phyloP scores from a whole-genome alignment of 2,888 invertebrate species.

The Aspidapion aeneum region DNA sequence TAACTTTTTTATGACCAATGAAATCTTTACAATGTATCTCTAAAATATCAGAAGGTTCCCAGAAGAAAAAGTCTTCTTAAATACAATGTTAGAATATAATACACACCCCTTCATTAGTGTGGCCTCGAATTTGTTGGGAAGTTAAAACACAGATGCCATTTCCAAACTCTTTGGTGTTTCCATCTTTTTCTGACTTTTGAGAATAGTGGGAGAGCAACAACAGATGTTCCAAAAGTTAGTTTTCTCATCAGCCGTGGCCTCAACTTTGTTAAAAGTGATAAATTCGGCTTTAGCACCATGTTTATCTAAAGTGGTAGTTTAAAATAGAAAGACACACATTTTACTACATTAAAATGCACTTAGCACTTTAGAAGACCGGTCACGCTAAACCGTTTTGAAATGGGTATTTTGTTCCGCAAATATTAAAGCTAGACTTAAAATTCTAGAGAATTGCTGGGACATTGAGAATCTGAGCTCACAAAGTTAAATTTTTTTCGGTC shows the following conservation, averaged over 20 bases:
- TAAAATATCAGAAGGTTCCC: neutral
- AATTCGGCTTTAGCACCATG: slow-evolving; percentile 18
- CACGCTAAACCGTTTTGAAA: no score
- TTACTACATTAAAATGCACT: slow-evolving; percentile 21
- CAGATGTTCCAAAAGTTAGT: no score
- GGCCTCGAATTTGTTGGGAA: no score
- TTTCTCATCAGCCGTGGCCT: neutral
- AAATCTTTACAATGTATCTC: neutral
- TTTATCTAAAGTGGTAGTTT: slow-evolving; percentile 25
- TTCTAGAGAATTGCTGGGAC: no score
- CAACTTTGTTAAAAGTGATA: neutral
- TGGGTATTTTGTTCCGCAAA: no score
- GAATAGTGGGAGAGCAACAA: neutral
- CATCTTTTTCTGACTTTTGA: neutral
- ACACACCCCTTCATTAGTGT: no score
- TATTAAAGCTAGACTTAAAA: no score
- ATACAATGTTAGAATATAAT: no score
- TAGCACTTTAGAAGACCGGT: no score
- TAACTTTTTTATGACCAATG: neutral
- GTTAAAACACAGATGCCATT: neutral
- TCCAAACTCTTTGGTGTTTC: neutral
- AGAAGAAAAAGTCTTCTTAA: neutral
- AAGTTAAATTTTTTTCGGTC: no score
- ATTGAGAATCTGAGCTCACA: no score
- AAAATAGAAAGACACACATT: slow-evolving; percentile 17